Evolutionary conservation across 2,113 vertebrate genomes (phyloP).

Genomic region (Glaucomys volans): DNA sequence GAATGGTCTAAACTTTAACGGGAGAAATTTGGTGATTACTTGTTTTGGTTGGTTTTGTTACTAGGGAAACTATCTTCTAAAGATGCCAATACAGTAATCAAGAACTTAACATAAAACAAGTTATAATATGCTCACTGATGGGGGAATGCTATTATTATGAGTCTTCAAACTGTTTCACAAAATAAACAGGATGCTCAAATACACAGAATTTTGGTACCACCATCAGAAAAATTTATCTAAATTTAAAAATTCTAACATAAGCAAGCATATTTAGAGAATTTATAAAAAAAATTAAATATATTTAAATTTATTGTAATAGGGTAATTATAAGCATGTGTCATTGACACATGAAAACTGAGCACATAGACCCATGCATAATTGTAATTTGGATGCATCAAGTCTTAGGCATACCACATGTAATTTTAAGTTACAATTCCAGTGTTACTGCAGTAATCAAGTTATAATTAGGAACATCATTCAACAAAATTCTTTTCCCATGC

Average conservation of each 20-base stretch:
- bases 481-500: background rate
- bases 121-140: background rate
- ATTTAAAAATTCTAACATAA: background rate
- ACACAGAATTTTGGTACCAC: background rate
- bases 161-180: background rate
- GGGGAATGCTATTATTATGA: background rate
- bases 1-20: background rate
- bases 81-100: background rate
- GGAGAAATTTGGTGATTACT: background rate
- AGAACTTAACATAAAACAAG: background rate
- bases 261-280: background rate
- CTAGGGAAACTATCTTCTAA: background rate
- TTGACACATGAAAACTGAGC: background rate
- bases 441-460: background rate
- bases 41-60: background rate
- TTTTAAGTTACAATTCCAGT: background rate
- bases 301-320: background rate
- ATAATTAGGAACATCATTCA: background rate
- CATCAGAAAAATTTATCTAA: background rate
- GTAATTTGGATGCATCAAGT: background rate
- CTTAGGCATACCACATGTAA: background rate
- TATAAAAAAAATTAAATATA: background rate
- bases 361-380: background rate
- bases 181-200: background rate
- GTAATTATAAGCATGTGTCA: background rate